phyloP scores from a whole-genome alignment of 2,797 vertebrate genomes.

The Danio tinwini region DNA sequence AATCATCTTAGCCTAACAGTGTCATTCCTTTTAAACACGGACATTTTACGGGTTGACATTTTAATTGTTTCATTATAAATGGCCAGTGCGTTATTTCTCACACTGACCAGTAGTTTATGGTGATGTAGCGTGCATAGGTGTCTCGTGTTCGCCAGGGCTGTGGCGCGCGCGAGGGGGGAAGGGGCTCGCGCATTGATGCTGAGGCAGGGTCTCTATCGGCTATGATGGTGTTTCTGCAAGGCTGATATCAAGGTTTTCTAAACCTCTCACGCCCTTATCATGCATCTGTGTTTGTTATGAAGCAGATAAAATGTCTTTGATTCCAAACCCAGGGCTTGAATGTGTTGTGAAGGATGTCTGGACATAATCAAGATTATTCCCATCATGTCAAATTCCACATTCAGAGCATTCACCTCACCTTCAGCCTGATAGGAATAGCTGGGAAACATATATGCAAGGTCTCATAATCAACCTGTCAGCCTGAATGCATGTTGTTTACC shows the following conservation, averaged over 20 bases:
- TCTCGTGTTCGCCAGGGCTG: slow-evolving; percentile 35
- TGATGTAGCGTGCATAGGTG: slow-evolving; percentile 26
- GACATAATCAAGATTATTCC: slow-evolving; percentile 19
- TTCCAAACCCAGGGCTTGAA: neutral
- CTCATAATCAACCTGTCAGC: neutral
- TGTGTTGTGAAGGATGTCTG: slow-evolving; percentile 9
- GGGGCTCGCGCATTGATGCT: slow-evolving; percentile 29
- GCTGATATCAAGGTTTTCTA: neutral
- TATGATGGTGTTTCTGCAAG: neutral
- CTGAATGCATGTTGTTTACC: neutral
- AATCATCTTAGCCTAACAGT: neutral
- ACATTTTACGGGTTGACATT: neutral
- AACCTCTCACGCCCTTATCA: neutral
- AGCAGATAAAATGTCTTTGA: neutral
- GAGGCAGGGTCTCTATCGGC: slow-evolving; percentile 9
- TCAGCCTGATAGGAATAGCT: neutral
- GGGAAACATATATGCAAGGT: neutral
- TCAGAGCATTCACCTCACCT: slow-evolving; percentile 13
- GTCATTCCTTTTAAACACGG: neutral
- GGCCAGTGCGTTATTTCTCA: neutral
- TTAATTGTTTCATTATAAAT: neutral
- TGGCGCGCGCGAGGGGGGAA: slow-evolving; percentile 44
- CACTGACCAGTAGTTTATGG: slow-evolving; percentile 6
- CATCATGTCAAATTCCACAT: slow-evolving; percentile 2
- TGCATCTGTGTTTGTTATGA: neutral